These are phyloP conservation scores for Dasyurus viverrinus DNA, from an alignment of 2,113 vertebrate species.

Conservation along the genomic window DNA sequence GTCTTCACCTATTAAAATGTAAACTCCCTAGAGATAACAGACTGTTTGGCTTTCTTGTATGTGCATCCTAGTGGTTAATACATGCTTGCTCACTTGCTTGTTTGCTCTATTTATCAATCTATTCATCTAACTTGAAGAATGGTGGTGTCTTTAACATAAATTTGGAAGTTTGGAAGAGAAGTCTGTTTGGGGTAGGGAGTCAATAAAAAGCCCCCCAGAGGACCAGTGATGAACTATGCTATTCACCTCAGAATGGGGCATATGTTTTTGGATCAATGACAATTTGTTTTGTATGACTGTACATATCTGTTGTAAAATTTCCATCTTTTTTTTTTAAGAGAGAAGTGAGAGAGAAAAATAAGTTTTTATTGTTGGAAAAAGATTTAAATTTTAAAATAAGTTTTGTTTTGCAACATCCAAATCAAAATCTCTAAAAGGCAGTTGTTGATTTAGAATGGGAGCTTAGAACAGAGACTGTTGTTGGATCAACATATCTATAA, in stretches of 20 bases:
- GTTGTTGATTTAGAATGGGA: neutral
- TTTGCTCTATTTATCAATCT: too few species aligned
- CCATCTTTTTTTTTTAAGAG: neutral
- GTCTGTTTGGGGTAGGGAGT: too few species aligned
- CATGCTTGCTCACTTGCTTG: too few species aligned
- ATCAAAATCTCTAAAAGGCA: neutral
- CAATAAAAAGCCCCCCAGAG: too few species aligned
- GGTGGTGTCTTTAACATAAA: neutral
- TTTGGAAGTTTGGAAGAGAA: neutral
- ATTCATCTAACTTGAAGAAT: too few species aligned
- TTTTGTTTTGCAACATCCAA: neutral
- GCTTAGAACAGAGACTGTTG: neutral
- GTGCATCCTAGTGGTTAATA: too few species aligned
- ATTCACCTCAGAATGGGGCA: too few species aligned
- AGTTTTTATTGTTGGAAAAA: neutral
- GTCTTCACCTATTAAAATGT: too few species aligned
- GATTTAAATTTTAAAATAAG: neutral
- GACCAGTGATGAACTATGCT: too few species aligned
- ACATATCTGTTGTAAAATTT: neutral
- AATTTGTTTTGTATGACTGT: neutral
- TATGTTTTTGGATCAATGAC: too few species aligned
- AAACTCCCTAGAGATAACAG: too few species aligned
- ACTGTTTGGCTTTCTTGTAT: too few species aligned
- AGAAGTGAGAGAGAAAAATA: neutral
- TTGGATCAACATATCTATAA: neutral